These are phyloP conservation scores for Sebastes nivosus DNA, from an alignment of 2,797 vertebrate genomes.

Conservation along the genomic window DNA sequence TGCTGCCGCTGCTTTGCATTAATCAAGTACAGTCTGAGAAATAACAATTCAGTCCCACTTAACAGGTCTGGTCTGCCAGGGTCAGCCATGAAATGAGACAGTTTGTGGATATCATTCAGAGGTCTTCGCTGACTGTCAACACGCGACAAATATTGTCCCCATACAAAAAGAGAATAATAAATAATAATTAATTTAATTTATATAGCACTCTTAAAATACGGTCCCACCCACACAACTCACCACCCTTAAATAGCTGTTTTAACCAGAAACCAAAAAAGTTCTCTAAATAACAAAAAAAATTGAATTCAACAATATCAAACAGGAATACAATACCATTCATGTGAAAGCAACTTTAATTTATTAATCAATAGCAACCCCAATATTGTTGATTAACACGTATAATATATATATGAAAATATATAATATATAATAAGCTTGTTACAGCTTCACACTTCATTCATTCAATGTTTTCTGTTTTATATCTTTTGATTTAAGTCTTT, in stretches of 20 bases:
- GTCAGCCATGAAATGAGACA: not conserved
- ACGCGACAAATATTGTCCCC: not conserved
- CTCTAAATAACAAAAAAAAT: not conserved
- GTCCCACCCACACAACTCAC: no score
- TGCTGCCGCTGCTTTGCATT: conserved; percentile 46
- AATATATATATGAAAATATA: no score
- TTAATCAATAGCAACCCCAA: not conserved
- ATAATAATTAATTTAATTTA: no score
- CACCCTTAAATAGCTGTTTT: no score
- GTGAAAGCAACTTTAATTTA: not conserved
- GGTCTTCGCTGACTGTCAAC: not conserved
- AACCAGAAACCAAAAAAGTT: no score
- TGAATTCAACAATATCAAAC: not conserved
- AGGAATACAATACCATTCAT: not conserved
- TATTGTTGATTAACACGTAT: not conserved
- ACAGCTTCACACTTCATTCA: not conserved
- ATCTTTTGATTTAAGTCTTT: not conserved
- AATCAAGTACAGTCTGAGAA: conserved; percentile 59
- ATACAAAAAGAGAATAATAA: no score
- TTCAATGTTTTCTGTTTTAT: not conserved
- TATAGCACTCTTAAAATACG: no score
- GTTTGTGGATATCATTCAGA: not conserved
- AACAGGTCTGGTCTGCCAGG: not conserved
- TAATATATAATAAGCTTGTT: not conserved
- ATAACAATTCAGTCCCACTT: conserved; percentile 26